phyloP scores from a whole-genome alignment of 2,888 invertebrate genomes.

The Desoria tigrina region DNA sequence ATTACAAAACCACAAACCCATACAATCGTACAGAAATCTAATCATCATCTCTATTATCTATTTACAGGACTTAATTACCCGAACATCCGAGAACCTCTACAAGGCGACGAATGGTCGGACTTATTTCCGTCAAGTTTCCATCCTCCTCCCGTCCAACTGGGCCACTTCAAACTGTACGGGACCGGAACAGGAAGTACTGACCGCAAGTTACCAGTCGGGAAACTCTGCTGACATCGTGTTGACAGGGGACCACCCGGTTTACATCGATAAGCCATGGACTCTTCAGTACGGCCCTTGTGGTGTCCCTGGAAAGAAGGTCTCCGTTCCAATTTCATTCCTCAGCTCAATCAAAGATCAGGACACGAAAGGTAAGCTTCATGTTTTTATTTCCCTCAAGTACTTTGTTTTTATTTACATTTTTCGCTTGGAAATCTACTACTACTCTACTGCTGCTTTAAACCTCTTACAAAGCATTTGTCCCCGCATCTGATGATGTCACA shows the following conservation, averaged over 20 bases:
- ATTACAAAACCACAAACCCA: neutral
- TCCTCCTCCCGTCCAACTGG: constrained; percentile 51
- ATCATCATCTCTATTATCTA: constrained; percentile 22
- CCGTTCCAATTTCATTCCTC: constrained; percentile 49
- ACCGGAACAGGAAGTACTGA: constrained; percentile 43
- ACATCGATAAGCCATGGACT: constrained; percentile 52
- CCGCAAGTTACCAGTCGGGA: constrained; percentile 50
- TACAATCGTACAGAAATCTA: no score
- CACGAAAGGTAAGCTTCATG: constrained; percentile 39
- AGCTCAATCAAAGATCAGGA: constrained; percentile 27
- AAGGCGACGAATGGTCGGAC: constrained; percentile 50
- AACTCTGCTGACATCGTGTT: constrained; percentile 47
- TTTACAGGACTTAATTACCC: constrained; percentile 50
- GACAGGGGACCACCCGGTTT: constrained; percentile 53
- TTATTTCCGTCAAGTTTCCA: constrained; percentile 52
- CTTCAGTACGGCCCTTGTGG: constrained; percentile 54
- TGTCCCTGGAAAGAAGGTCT: constrained; percentile 51
- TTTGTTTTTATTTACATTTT: neutral
- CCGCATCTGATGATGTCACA: neutral
- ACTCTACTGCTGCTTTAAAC: no score
- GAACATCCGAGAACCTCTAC: constrained; percentile 52
- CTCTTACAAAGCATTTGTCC: no score
- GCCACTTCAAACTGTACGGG: constrained; percentile 52
- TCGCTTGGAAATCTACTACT: no score
- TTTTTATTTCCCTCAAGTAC: constrained; percentile 1